phyloP scores from a whole-genome alignment of 2,797 vertebrate species.

The Clarias platycephalus region DNA sequence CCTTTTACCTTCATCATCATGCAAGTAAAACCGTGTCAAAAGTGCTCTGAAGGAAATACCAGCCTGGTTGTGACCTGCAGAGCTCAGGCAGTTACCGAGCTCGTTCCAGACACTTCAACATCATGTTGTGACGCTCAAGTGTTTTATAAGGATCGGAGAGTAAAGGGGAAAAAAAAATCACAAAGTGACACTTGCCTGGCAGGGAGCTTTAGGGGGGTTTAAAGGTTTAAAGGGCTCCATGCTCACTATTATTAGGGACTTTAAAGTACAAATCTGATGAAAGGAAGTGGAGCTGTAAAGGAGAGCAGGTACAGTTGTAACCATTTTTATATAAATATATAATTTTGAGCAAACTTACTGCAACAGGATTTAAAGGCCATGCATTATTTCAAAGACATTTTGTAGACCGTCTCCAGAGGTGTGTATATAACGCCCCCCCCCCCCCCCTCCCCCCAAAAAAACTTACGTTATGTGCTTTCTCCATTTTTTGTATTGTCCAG shows the following conservation, averaged over 20 bases:
- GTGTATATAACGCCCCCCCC: too few relatives aligned
- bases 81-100: background rate
- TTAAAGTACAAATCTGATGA: background rate
- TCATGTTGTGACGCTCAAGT: background rate
- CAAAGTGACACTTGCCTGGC: background rate
- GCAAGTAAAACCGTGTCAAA: constrained; percentile 17
- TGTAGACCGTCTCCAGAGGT: too few relatives aligned
- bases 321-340: background rate
- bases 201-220: background rate
- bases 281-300: background rate
- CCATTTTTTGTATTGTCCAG: too few relatives aligned
- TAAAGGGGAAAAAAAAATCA: background rate
- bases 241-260: background rate
- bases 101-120: background rate
- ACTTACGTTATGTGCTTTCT: too few relatives aligned
- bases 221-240: background rate
- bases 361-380: too few relatives aligned
- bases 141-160: background rate
- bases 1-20: constrained; percentile 12
- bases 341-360: background rate
- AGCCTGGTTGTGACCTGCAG: background rate
- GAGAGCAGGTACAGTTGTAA: background rate
- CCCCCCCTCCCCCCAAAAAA: too few relatives aligned
- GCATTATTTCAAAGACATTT: too few relatives aligned
- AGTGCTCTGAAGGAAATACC: background rate